Conservation (phyloP, 2,113 vertebrate genomes). For the Neomonachus schauinslandi region DNA sequence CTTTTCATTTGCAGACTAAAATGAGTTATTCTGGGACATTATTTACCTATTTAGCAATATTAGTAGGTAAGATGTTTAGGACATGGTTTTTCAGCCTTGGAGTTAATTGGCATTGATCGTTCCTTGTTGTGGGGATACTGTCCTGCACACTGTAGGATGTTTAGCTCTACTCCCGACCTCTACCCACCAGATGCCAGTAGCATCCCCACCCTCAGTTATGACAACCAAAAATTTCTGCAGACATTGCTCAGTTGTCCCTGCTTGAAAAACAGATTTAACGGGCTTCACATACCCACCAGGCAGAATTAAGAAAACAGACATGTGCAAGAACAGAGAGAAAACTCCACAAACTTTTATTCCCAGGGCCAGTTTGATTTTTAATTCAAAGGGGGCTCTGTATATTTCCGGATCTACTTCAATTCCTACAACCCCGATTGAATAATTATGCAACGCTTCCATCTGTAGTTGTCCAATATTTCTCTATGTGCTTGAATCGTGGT, state of each 20-base stretch:
- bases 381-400: background rate
- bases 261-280: background rate
- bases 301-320: background rate
- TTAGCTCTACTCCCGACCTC: background rate
- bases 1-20: background rate
- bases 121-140: background rate
- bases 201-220: rapidly evolving
- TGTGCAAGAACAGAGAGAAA: background rate
- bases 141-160: background rate
- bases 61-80: background rate
- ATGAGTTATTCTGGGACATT: background rate
- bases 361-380: background rate
- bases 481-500: background rate
- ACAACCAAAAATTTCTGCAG: background rate
- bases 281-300: background rate
- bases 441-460: background rate
- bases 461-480: background rate
- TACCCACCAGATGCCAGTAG: background rate
- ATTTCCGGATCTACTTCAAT: background rate
- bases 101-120: background rate
- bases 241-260: background rate
- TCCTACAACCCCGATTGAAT: background rate
- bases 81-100: background rate
- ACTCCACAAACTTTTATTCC: background rate
- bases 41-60: background rate